These are phyloP conservation scores for Gordius sp. DNA, from an alignment of 2,888 invertebrate genomes.

Conservation along the genomic window DNA sequence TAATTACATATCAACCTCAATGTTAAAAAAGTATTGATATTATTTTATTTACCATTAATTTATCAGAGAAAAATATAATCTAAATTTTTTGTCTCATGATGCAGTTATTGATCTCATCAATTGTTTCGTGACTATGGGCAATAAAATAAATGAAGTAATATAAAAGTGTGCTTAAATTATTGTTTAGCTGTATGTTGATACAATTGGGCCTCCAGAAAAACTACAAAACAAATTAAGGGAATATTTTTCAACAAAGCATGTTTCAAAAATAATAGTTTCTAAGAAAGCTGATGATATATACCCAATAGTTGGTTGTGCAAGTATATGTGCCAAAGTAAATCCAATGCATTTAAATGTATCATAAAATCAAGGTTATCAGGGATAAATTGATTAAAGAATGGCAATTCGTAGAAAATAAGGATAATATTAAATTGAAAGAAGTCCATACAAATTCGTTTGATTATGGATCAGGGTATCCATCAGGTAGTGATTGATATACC, in stretches of 20 bases:
- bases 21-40: background rate
- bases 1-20: background rate
- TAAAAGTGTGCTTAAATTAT: too few relatives aligned
- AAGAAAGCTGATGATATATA: background rate
- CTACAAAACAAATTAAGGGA: background rate
- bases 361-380: too few relatives aligned
- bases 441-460: background rate
- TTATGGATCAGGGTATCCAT: conserved; percentile 1
- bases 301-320: background rate
- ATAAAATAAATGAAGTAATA: too few relatives aligned
- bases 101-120: background rate
- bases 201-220: background rate
- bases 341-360: too few relatives aligned
- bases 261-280: background rate
- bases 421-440: background rate
- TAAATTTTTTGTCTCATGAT: background rate
- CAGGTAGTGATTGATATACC: too few relatives aligned
- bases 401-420: background rate
- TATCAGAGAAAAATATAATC: too few relatives aligned
- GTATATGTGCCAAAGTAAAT: background rate
- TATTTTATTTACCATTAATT: too few relatives aligned
- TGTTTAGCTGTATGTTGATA: background rate
- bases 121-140: background rate
- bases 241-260: background rate
- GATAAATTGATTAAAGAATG: background rate